Base-by-base conservation (phyloP, 2,113 vertebrate genomes). In the Paralichthys olivaceus region DNA sequence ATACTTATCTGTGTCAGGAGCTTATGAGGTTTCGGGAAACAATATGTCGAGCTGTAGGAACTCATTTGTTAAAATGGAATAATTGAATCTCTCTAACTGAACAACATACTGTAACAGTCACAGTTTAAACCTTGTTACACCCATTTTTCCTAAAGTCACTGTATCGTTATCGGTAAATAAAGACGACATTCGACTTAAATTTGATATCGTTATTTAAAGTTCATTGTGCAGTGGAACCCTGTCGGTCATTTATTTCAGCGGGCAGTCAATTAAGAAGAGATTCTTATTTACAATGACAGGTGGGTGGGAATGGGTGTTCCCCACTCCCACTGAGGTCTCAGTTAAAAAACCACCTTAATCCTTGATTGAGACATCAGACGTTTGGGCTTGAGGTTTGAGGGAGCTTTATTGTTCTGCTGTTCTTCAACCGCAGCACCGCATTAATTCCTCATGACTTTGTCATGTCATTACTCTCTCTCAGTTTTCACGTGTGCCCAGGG, bases 281-380 rank as follows among this genome's bases (percentile, higher is more conserved):
- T 51, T 77, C 32, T 80, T 69, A 64, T 72, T 83, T 55, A 55
- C 62, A 72, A 6, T 70, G 77, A 75, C 81, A 83, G 59, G 78
- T 83, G 77, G 81, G 79, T 81, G 72, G 69, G 78, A 64, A 79
- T 37, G 77, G 71, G 69, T 69, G 75, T 78, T 75, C 23, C 77
- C 75, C 26, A 22, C 55, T 72, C 73, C 66, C 62, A 55, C 66
- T 78, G 69, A 61, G 75, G 66, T 57, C 37, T 43, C 60, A 57
- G 60, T 79, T 71, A 13, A 12, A 55, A 79, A 72, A 5, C 20
- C 63, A 78, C 73, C 69, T 74, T 55, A 67, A 84, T 75, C 63
- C 77, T 74, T 74, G 23, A 86, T 84, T 79, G 76, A 86, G 79
- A 72, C 81, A 68, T 56, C 17, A 81, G 66, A 59, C 62, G 56